phyloP scores from a whole-genome alignment of 2,113 vertebrate genomes.

The Syngnathoides biaculeatus region DNA sequence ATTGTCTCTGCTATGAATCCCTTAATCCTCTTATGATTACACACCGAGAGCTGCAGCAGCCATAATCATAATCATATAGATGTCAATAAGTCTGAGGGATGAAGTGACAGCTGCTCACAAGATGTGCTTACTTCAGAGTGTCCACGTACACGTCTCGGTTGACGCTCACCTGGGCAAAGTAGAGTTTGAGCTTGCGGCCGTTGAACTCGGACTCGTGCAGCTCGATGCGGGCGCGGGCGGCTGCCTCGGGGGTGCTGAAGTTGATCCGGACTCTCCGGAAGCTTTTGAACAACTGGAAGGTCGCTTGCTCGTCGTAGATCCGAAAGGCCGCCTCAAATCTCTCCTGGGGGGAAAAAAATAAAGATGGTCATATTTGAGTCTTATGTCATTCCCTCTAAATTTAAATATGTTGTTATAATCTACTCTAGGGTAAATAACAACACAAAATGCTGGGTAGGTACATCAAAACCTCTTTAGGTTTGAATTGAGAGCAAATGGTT shows the following conservation, averaged over 20 bases:
- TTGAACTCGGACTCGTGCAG: conserved; percentile 90
- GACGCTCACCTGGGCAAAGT: conserved; percentile 89
- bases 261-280: conserved; percentile 94
- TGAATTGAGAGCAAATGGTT: no score
- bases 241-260: conserved; percentile 90
- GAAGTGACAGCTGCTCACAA: conserved; percentile 1
- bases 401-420: no score
- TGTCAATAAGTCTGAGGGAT: background rate
- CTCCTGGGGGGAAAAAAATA: conserved; percentile 72
- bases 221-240: conserved; percentile 90
- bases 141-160: background rate
- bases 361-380: background rate
- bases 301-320: conserved; percentile 84
- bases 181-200: conserved; percentile 88
- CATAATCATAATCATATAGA: conserved; percentile 2
- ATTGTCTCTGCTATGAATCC: conserved; percentile 27
- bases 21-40: conserved; percentile 42
- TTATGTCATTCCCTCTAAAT: no score
- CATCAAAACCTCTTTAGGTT: no score
- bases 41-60: conserved; percentile 15
- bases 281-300: conserved; percentile 95
- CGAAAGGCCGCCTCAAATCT: conserved; percentile 90
- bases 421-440: no score
- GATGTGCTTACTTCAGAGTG: background rate
- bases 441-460: no score